phyloP scores from a whole-genome alignment of 2,797 vertebrate genomes.

The Ctenosaura bakeri region DNA sequence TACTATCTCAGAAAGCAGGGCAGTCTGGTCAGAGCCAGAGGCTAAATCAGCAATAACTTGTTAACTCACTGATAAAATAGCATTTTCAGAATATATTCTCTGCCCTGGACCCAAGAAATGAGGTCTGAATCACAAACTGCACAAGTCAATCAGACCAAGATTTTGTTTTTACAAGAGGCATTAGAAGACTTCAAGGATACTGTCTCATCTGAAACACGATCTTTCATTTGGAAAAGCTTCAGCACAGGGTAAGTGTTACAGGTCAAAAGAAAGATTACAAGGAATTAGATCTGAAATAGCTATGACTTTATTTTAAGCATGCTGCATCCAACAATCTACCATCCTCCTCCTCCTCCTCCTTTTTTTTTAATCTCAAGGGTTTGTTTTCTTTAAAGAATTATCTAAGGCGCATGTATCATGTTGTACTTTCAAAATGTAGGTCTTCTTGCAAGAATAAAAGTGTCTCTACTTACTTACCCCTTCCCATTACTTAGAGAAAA shows the following conservation, averaged over 20 bases:
- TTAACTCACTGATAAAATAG: constrained; percentile 60
- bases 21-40: constrained; percentile 56
- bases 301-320: not conserved
- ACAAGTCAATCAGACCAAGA: constrained; percentile 51
- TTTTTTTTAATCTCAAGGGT: not conserved
- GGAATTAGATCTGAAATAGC: not conserved
- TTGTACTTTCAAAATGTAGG: not conserved
- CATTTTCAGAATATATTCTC: constrained; percentile 59
- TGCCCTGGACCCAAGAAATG: constrained; percentile 50
- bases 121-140: constrained; percentile 55
- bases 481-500: not conserved
- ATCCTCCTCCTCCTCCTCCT: too few species aligned
- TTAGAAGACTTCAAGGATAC: constrained; percentile 39
- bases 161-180: constrained; percentile 49
- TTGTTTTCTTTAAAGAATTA: not conserved
- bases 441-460: not conserved
- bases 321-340: not conserved
- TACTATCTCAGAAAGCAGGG: constrained; percentile 55
- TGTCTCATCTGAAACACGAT: constrained; percentile 21
- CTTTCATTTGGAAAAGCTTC: constrained; percentile 46
- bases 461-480: too few species aligned
- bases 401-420: not conserved
- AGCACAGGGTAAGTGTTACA: not conserved
- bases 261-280: not conserved
- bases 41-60: constrained; percentile 70